phyloP scores from a whole-genome alignment of 92 coral and sea anemone species.

The Actinernus sp. region DNA sequence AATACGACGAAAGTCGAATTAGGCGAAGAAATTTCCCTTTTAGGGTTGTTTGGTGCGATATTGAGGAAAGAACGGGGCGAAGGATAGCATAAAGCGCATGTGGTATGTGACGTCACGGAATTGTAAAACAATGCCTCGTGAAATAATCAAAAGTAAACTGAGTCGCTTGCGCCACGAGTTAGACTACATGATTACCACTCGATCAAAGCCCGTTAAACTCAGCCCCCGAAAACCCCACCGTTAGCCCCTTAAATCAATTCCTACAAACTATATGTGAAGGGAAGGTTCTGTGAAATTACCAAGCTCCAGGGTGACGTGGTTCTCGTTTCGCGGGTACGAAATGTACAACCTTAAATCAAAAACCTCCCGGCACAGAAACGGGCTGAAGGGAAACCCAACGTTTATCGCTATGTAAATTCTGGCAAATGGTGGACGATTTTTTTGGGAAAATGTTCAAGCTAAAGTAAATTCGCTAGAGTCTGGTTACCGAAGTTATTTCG shows the following conservation, averaged over 20 bases:
- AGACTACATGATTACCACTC: conserved; percentile 83
- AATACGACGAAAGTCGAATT: conserved; percentile 83
- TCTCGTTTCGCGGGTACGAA: conserved; percentile 11
- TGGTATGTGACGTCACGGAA: conserved; percentile 99
- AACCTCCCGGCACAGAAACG: no score
- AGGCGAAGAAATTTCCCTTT: conserved; percentile 92
- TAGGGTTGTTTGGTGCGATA: conserved; percentile 99
- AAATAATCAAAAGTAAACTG: conserved; percentile 99
- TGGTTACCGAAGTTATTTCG: conserved; percentile 35
- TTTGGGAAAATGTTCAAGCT: background rate
- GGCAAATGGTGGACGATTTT: background rate
- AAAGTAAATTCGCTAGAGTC: no score
- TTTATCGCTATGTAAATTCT: conserved; percentile 59
- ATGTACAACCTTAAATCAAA: no score
- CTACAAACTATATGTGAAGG: no score
- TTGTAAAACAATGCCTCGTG: conserved; percentile 99
- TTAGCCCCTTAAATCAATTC: conserved; percentile 23
- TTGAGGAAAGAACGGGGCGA: conserved; percentile 99
- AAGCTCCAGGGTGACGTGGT: background rate
- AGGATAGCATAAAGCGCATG: conserved; percentile 99
- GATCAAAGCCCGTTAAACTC: conserved; percentile 43
- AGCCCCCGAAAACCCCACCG: conserved; percentile 47
- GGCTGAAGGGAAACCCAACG: conserved; percentile 89
- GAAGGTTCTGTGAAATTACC: background rate
- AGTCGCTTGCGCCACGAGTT: conserved; percentile 96